A percentile compares a stretch with the other conserved stretches of the same genome.
Conservation (phyloP, 2,113 vertebrate species). For the Tinamus guttatus region DNA sequence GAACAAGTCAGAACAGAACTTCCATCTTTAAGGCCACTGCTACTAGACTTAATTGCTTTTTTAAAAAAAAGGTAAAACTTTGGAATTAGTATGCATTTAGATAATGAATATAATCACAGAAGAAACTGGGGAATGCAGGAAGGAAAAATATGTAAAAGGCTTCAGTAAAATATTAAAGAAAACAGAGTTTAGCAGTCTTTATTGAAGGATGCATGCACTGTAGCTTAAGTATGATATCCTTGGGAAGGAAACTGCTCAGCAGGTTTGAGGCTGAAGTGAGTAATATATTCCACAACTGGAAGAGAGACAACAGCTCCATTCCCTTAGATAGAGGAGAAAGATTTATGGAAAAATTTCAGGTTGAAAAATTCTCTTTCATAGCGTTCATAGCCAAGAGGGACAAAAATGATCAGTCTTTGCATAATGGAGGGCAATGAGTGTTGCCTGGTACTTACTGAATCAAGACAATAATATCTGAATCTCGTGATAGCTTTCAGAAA, state of each 20-base stretch:
- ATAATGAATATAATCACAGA: background rate
- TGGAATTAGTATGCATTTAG: background rate
- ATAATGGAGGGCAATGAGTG: background rate
- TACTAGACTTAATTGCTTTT: background rate
- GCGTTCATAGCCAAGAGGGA: background rate
- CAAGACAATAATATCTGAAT: background rate
- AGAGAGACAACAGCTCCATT: background rate
- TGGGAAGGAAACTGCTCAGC: background rate
- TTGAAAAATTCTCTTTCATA: conserved; percentile 6
- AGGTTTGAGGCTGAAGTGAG: background rate
- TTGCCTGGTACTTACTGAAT: background rate
- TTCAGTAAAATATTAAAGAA: background rate
- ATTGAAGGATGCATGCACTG: background rate
- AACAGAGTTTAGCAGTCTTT: background rate
- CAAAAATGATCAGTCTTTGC: background rate
- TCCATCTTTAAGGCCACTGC: background rate
- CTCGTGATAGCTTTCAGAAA: background rate
- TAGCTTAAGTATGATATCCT: background rate
- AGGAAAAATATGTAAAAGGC: background rate
- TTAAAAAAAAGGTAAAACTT: background rate
- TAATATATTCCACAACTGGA: conserved; percentile 11
- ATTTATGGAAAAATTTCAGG: conserved; percentile 13
- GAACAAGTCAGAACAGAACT: background rate
- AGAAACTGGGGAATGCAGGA: background rate
- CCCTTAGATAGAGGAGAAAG: conserved; percentile 42